Evolutionary conservation across 2,888 invertebrate genomes (phyloP).

Genomic region (Danaus chrysippus): DNA sequence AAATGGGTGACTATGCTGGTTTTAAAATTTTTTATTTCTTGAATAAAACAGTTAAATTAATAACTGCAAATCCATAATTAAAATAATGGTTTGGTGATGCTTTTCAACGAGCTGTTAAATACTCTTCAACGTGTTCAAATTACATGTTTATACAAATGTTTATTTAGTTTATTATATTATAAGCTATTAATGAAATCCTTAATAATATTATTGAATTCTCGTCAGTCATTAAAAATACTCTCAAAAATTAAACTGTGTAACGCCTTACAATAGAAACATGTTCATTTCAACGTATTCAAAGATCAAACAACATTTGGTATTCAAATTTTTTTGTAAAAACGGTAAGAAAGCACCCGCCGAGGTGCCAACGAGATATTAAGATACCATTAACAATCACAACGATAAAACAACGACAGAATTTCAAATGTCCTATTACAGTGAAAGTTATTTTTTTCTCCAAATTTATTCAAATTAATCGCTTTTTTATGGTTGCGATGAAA

Average conservation of each 20-base stretch:
- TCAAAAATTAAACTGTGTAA: neutral
- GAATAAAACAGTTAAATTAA: no score
- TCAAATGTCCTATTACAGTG: slow-evolving; percentile 54
- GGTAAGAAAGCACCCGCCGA: slow-evolving; percentile 46
- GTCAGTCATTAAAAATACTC: neutral
- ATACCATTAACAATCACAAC: slow-evolving; percentile 52
- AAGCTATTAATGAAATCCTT: no score
- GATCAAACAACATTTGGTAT: slow-evolving; percentile 42
- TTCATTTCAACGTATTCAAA: slow-evolving; percentile 5
- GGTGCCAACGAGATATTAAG: slow-evolving; percentile 63
- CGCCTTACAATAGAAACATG: neutral
- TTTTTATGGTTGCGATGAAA: slow-evolving; percentile 55
- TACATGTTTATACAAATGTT: no score
- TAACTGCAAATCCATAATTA: no score
- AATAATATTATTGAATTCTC: neutral
- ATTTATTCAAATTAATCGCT: slow-evolving; percentile 71
- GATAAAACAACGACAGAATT: slow-evolving; percentile 64
- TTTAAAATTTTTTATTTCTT: no score
- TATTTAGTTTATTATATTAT: no score
- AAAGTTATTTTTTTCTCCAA: slow-evolving; percentile 51
- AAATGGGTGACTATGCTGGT: neutral
- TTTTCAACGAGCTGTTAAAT: no score
- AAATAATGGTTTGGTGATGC: no score
- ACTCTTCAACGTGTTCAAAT: no score
- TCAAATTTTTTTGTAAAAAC: slow-evolving; percentile 56